Percentiles rank a stretch among this genome's conserved stretches.
Evolutionary conservation across 2,797 vertebrate species (phyloP).

Genomic region (Pangasius macronema): DNA sequence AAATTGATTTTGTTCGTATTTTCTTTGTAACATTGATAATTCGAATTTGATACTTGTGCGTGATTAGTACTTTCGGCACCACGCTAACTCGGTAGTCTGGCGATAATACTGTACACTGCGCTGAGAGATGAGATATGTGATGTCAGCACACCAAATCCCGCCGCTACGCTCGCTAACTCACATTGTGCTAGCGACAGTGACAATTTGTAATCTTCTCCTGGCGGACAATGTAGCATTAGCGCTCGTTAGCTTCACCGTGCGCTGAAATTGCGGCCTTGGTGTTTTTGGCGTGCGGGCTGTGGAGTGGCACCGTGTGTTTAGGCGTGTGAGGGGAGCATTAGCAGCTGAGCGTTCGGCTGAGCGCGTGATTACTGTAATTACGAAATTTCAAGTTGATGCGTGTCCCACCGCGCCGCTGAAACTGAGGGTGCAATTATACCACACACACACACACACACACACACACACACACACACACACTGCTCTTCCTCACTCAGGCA

Average conservation of each 20-base stretch:
- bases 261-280: constrained; percentile 63
- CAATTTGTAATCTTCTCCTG: constrained; percentile 37
- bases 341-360: constrained; percentile 63
- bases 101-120: neutral
- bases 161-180: constrained; percentile 34
- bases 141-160: neutral
- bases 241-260: constrained; percentile 53
- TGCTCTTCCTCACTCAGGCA: constrained; percentile 51
- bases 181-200: constrained; percentile 36
- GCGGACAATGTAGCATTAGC: constrained; percentile 54
- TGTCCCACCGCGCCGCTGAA: constrained; percentile 61
- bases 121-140: neutral
- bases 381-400: constrained; percentile 70
- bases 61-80: neutral
- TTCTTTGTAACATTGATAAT: neutral
- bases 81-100: no score
- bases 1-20: neutral
- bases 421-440: constrained; percentile 66
- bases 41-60: neutral
- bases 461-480: neutral
- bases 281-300: constrained; percentile 58
- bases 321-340: constrained; percentile 59
- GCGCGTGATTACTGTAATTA: constrained; percentile 75
- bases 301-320: constrained; percentile 68
- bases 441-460: constrained; percentile 22